phyloP scores from a whole-genome alignment of 2,797 vertebrate genomes.

The Microtus obscurus region DNA sequence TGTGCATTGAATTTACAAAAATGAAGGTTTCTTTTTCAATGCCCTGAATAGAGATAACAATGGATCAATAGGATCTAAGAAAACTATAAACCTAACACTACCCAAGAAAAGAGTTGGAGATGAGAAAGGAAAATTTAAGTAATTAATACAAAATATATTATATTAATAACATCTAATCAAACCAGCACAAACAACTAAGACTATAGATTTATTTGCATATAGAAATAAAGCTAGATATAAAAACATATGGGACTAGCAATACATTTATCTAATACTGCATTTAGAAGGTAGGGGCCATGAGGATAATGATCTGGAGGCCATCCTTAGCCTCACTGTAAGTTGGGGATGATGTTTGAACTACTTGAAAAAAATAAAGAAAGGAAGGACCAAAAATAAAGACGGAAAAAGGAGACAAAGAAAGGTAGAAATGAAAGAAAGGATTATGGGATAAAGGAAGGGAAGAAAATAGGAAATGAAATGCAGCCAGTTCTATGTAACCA shows the following conservation, averaged over 20 bases:
- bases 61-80: neutral
- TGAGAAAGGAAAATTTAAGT: neutral
- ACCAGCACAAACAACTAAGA: neutral
- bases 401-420: neutral
- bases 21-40: neutral
- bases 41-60: neutral
- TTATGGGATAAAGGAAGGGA: neutral
- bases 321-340: neutral
- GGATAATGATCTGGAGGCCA: neutral
- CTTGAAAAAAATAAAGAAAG: neutral
- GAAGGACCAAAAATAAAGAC: neutral
- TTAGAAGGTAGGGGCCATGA: neutral
- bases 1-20: neutral
- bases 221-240: neutral
- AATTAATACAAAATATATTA: neutral
- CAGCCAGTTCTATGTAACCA: neutral
- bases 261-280: neutral
- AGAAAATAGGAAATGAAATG: neutral
- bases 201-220: neutral
- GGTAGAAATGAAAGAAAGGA: neutral
- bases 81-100: neutral
- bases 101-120: neutral
- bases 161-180: neutral
- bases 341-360: neutral
- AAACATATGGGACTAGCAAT: neutral